Base-by-base conservation (phyloP, 2,113 vertebrate genomes). In the Eonycteris spelaea region DNA sequence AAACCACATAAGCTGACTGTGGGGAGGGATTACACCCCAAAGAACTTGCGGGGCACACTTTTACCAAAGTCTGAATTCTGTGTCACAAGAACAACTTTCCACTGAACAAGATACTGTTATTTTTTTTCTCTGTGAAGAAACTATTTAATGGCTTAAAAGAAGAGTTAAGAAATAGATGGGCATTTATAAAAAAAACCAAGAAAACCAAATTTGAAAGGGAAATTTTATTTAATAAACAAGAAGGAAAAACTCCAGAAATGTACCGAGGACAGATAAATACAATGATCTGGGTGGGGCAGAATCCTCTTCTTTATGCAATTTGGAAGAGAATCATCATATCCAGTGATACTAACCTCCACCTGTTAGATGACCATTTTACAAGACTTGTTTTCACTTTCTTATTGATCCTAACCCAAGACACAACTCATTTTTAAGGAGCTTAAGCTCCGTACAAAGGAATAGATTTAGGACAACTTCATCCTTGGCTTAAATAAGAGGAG, bases 321-420 rank as follows among this genome's bases (percentile, higher is more conserved):
- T 94, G 61, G n/a, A 95, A 53, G 73, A 65, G 35, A 70, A 35
- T 63, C 38, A n/a, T 83, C 33, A 16, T 53, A 40, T 18, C 10
- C n/a, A 26, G 30, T 19, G 48, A 40, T 45, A n/a, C 9, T 70
- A 45, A 78, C 53, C 13, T 53, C 43, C 40, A 12, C 59, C 26
- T 89, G 14, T 43, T 85, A 84, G 61, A 71, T 90, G n/a, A 86
- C 18, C 28, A 51, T 80, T 85, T 95, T 68, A 86, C 24, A 40
- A 96, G 91, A 30, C 43, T 45, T 45, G 21, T 85, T 95, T 90
- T 90, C n/a, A 86, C 30, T 92, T 96, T 67, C n/a, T 96, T 94
- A 67, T 96, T 85, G 75, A 45, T 85, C 77, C 22, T 96, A 57
- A 90, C 7, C 21, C 38, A 90, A 95, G 59, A 80, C 82, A 71